Percentiles rank a stretch among this genome's conserved stretches.
Conservation (phyloP, 2,888 invertebrate genomes). For the Eustalomyia histrio region DNA sequence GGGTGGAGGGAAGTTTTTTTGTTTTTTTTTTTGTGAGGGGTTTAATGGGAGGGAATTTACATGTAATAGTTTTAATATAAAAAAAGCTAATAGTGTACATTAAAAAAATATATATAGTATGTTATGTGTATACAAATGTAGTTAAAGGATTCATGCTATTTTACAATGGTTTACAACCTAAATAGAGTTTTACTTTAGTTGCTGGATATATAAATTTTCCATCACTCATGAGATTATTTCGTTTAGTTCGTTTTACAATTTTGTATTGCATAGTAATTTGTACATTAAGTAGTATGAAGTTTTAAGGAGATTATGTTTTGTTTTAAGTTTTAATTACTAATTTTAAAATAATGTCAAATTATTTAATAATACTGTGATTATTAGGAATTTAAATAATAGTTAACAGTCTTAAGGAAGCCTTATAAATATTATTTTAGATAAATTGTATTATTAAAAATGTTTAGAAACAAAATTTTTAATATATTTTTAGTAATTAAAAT, state of each 20-base stretch:
- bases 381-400: conserved; percentile 55
- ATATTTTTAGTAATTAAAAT: background rate
- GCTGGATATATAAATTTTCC: conserved; percentile 48
- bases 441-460: background rate
- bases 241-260: conserved; percentile 56
- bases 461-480: background rate
- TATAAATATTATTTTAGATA: conserved; percentile 23
- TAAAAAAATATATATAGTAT: conserved; percentile 13
- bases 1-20: background rate
- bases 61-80: background rate
- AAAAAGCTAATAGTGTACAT: conserved; percentile 26
- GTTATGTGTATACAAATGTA: conserved; percentile 21
- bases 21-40: no score
- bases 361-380: conserved; percentile 30
- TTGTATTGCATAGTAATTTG: conserved; percentile 63
- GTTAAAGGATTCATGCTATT: conserved; percentile 52
- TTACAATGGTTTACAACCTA: conserved; percentile 72
- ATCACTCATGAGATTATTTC: conserved; percentile 59
- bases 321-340: conserved; percentile 5
- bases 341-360: conserved; percentile 16
- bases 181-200: conserved; percentile 69
- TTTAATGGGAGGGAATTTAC: conserved; percentile 10
- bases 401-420: conserved; percentile 66
- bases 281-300: conserved; percentile 62
- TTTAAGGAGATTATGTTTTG: conserved; percentile 29